A percentile compares a stretch with the other conserved stretches of the same genome.
These are phyloP conservation scores for Trypoxylus dichotomus DNA, from an alignment of 1,140 invertebrate species.

Conservation along the genomic window DNA sequence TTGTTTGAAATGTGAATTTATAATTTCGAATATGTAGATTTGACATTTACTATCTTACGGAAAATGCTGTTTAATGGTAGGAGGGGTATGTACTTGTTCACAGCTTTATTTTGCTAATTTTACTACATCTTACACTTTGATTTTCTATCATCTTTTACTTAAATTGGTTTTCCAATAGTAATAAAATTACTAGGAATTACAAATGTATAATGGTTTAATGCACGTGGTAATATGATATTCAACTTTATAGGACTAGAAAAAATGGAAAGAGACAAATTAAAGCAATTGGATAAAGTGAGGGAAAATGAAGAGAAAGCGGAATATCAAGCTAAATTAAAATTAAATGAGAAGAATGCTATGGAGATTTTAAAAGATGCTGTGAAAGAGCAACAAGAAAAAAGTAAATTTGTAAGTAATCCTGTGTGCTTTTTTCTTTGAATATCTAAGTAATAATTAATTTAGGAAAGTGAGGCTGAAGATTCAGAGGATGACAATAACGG, in stretches of 20 bases:
- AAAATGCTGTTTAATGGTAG: too few species aligned
- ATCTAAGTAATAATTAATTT: slow-evolving; percentile 16
- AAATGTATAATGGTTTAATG: too few species aligned
- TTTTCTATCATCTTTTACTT: too few species aligned
- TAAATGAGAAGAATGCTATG: slow-evolving; percentile 66
- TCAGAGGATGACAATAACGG: slow-evolving; percentile 44
- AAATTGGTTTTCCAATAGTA: too few species aligned
- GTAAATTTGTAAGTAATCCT: slow-evolving; percentile 76
- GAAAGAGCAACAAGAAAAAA: slow-evolving; percentile 60
- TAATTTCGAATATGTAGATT: too few species aligned
- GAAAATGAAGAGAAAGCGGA: slow-evolving; percentile 66
- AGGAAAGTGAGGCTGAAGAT: slow-evolving; percentile 52
- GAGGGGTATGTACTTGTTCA: too few species aligned
- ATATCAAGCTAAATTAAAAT: slow-evolving; percentile 63
- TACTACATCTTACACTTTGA: too few species aligned
- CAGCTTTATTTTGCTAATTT: too few species aligned
- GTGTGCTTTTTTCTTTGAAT: neutral
- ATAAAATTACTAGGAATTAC: too few species aligned
- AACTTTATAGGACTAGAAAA: slow-evolving; percentile 77
- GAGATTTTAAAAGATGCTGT: slow-evolving; percentile 57
- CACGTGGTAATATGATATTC: too few species aligned
- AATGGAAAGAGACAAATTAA: slow-evolving; percentile 94
- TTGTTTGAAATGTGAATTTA: too few species aligned
- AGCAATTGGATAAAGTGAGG: slow-evolving; percentile 79
- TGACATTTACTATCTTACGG: too few species aligned